phyloP scores from a whole-genome alignment of 37 sponge, comb jelly and placozoan species.

The Beroe ovata region DNA sequence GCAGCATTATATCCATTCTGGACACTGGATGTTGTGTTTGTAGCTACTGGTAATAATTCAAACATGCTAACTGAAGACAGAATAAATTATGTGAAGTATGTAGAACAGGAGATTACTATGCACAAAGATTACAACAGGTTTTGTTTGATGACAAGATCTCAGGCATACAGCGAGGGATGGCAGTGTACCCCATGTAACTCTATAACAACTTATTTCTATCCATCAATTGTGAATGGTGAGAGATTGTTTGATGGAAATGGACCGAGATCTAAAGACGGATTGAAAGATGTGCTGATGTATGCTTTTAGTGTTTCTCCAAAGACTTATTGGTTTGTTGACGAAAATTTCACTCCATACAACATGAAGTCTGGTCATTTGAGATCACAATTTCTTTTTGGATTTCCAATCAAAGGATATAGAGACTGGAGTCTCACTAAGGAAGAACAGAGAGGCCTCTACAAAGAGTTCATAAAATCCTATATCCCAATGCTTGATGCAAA shows the following conservation, averaged over 20 bases:
- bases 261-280: conserved; percentile 39
- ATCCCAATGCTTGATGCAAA: conserved; percentile 46
- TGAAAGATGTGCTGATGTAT: conserved; percentile 20
- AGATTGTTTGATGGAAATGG: conserved; percentile 56
- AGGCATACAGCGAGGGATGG: conserved; percentile 51
- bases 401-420: conserved; percentile 54
- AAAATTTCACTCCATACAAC: conserved; percentile 56
- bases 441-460: conserved; percentile 48
- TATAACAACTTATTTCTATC: conserved; percentile 60
- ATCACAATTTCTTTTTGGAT: conserved; percentile 51
- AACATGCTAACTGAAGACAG: conserved; percentile 59
- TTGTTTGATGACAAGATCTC: conserved; percentile 54
- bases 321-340: conserved; percentile 64
- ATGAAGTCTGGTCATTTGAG: conserved; percentile 33
- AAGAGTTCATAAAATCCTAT: conserved; percentile 58
- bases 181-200: conserved; percentile 54
- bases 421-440: conserved; percentile 47
- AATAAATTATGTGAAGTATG: conserved; percentile 59
- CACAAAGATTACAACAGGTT: conserved; percentile 65
- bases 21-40: conserved; percentile 51
- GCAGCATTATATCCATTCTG: conserved; percentile 38
- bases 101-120: conserved; percentile 53
- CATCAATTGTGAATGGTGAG: conserved; percentile 35
- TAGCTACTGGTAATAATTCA: conserved; percentile 19
- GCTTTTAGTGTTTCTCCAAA: conserved; percentile 50